Percentiles rank a stretch among this genome's conserved stretches.
phyloP scores from a whole-genome alignment of 2,888 invertebrate genomes.

The Smittia sp. region DNA sequence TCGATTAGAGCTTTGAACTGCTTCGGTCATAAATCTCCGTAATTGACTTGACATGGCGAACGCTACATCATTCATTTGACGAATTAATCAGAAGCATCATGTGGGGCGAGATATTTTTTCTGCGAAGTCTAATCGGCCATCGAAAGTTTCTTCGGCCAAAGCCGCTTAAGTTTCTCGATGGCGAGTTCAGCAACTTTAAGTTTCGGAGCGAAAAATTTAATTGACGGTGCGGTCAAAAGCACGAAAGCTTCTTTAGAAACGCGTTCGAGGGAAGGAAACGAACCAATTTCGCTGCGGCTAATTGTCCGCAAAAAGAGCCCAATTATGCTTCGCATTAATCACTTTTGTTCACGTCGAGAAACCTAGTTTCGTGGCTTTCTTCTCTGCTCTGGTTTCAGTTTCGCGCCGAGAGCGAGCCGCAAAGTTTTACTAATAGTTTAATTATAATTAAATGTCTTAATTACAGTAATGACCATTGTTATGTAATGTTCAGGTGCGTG shows the following conservation, averaged over 20 bases:
- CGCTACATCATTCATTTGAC: neutral
- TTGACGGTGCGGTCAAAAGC: no score
- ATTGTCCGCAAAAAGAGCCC: slow-evolving; percentile 1
- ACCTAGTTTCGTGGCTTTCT: neutral
- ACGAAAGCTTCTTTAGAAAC: no score
- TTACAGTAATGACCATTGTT: slow-evolving; percentile 20
- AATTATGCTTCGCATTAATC: slow-evolving; percentile 16
- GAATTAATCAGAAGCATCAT: no score
- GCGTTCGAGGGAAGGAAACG: neutral
- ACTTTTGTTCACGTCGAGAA: slow-evolving; percentile 15
- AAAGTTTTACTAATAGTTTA: neutral
- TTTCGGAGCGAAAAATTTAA: no score
- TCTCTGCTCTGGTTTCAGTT: neutral
- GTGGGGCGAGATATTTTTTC: no score
- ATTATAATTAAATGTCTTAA: slow-evolving; percentile 28
- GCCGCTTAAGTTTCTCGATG: no score
- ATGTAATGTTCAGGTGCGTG: slow-evolving; percentile 7
- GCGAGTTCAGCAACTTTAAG: no score
- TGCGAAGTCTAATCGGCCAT: no score
- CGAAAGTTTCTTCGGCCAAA: no score
- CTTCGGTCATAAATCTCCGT: neutral
- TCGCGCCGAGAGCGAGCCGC: neutral
- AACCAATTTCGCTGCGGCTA: neutral
- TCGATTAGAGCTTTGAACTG: neutral
- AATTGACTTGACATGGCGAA: neutral